phyloP scores from a whole-genome alignment of 2,797 vertebrate genomes.

The Melanotaenia nigrans region DNA sequence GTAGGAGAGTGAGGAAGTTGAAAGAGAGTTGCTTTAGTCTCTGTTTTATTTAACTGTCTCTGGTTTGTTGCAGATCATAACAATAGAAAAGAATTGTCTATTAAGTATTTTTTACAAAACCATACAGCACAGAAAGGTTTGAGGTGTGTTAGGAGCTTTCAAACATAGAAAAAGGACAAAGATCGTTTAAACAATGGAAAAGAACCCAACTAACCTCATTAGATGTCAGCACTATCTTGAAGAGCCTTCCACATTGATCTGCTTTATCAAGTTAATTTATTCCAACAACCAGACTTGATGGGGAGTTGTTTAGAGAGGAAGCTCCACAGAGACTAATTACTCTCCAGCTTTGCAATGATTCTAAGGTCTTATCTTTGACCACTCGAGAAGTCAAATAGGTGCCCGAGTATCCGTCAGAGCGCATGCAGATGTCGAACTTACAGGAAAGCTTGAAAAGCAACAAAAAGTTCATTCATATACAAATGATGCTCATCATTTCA shows the following conservation, averaged over 20 bases:
- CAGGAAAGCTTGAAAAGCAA: not conserved
- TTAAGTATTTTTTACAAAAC: not conserved
- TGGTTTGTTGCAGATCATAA: not conserved
- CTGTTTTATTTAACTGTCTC: not conserved
- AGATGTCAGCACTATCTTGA: slow-evolving; percentile 34
- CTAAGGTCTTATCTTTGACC: slow-evolving; percentile 30
- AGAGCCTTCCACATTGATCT: slow-evolving; percentile 52
- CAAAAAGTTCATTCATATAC: not conserved
- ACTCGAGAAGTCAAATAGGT: slow-evolving; percentile 35
- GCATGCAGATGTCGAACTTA: slow-evolving; percentile 8
- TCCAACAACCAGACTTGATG: slow-evolving; percentile 44
- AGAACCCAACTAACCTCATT: slow-evolving; percentile 37
- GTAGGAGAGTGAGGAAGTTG: not conserved
- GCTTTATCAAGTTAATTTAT: slow-evolving; percentile 59
- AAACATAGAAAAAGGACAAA: not conserved
- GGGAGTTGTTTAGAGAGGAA: slow-evolving; percentile 46
- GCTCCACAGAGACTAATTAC: slow-evolving; percentile 74
- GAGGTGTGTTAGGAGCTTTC: not conserved
- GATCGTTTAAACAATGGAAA: not conserved
- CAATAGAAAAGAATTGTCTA: not conserved
- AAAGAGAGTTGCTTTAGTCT: not conserved
- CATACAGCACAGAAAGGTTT: slow-evolving; percentile 3
- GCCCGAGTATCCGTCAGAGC: slow-evolving; percentile 11
- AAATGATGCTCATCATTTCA: slow-evolving; percentile 18
- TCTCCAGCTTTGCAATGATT: slow-evolving; percentile 60